Evolutionary conservation across 2,113 vertebrate genomes (phyloP).

Genomic region (Trinectes maculatus): DNA sequence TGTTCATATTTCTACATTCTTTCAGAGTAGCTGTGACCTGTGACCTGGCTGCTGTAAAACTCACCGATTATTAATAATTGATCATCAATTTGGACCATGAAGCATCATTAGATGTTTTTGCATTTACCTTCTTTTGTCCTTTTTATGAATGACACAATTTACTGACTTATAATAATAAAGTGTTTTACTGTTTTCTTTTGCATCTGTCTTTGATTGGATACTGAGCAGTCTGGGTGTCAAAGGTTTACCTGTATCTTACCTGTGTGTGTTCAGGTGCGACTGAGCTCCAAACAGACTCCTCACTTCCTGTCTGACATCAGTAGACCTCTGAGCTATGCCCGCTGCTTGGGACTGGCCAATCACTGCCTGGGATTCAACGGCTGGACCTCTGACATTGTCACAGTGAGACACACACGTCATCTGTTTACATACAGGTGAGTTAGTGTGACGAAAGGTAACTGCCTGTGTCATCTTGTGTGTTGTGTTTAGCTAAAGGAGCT

Average conservation of each 20-base stretch:
- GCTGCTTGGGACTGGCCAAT: slow-evolving; percentile 72
- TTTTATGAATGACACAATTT: no score
- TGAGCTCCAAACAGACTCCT: slow-evolving; percentile 69
- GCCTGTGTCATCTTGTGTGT: background rate
- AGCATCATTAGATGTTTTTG: no score
- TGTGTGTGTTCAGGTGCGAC: slow-evolving; percentile 67
- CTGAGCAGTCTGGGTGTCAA: no score
- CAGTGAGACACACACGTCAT: slow-evolving; percentile 42
- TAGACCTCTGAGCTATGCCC: slow-evolving; percentile 61
- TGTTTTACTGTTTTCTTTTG: no score
- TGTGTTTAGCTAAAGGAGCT: slow-evolving; percentile 65
- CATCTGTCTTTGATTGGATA: no score
- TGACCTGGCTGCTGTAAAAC: no score
- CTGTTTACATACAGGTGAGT: background rate
- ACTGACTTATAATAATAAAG: no score
- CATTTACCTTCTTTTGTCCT: no score
- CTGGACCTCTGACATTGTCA: slow-evolving; percentile 72
- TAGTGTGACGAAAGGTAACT: background rate
- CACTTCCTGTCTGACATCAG: slow-evolving; percentile 36
- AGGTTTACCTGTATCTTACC: background rate
- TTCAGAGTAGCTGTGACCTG: no score
- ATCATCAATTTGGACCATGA: no score
- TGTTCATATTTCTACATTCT: no score
- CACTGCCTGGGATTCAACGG: slow-evolving; percentile 70
- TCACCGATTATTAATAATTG: no score